Base-by-base conservation (phyloP, 2,888 invertebrate genomes). In the Phortica okadai region DNA sequence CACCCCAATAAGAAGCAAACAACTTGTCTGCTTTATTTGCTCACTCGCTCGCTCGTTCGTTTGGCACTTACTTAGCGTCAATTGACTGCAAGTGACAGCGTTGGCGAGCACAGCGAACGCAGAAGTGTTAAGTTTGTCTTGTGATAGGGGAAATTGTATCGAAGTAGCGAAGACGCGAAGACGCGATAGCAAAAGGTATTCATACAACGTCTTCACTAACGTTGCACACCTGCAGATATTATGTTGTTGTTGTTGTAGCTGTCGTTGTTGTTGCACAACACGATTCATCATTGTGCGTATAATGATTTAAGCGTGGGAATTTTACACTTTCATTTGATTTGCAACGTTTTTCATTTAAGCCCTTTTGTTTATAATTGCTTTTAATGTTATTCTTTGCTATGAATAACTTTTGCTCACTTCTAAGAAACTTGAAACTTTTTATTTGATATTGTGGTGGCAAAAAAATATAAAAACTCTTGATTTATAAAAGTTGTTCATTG, bases 31-130 rank as follows among this genome's bases (percentile, higher is more conserved):
- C 33, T 2, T 11, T 41, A 67, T 64, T 64, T 66, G 14, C n/a
- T 42, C 42, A n/a, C 10, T 69, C 50, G 11, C 21, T 67, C 44
- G 2, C 21, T 16, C 50, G 21, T 10, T 45, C 45, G 21, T 50
- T 44, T 16, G 69, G 10, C 25, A 69, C 54, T 72, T 56, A 72
- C n/a, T 56, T 72, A 56, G n/a, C 11, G 54, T 72, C 70, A 72
- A 56, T 72, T 72, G 70, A 72, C 56, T 72, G 70, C 70, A 56
- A 33, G 2, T 54, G 70, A 72, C 54, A 72, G 33, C 56, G 14
- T 8, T n/a, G n/a, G 25, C 6, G 25, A 8, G 21, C 59, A 21
- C n/a, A 21, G 21, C 6, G 8, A 21, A 11, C 4, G 56, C 14
- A 56, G 56, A 56, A 56, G 16, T 6, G 56, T 16, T 16, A 56